Base-by-base conservation (phyloP, 2,888 invertebrate species). In the Pandemis cinnamomeana region DNA sequence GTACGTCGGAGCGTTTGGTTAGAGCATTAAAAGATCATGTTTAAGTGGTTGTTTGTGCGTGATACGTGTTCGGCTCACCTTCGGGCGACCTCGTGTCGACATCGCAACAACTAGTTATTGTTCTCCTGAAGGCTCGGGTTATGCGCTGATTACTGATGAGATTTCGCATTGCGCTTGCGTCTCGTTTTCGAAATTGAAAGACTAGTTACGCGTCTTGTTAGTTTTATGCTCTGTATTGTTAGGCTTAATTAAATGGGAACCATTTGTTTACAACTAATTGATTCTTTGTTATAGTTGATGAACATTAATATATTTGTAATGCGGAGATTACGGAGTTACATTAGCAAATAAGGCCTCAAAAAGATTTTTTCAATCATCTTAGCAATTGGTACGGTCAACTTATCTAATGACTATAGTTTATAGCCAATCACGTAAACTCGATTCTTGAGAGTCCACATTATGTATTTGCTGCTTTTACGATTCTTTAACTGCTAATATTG, bases 61-160 rank as follows among this genome's bases (percentile, higher is more conserved):
- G 87, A 83, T 84, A 82, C 84, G 88, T 88, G 91, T 91, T 89
- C 87, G 87, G 85, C 83, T 93, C 93, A 93, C 93, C 93, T 94
- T 92, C 92, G 90, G 81, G 83, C 91, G 93, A 94, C 93, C 93
- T 93, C 93, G 92, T 83, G 91, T 93, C 92, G 89, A 91, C 91
- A 91, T 84, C 85, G 84, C 83, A 81, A 87, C 87, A 86, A 87
- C 88, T 89, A 89, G 89, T 89, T 90, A 92, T 92, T 92, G 93
- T 92, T 91, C 89, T 85, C 83, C 86, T 85, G 90, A 90, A 90
- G 91, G 91, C 90, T 90, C 85, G 90, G 86, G 84, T 77, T 85
- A 86, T 78, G 92, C 87, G 89, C 84, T 81, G 93, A 86, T 88
- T 93, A 92, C 91, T 91, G 91, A 93, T 93, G 91, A 92, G 91